phyloP scores from a whole-genome alignment of 2,888 invertebrate genomes.

The Calliopum simillimum region DNA sequence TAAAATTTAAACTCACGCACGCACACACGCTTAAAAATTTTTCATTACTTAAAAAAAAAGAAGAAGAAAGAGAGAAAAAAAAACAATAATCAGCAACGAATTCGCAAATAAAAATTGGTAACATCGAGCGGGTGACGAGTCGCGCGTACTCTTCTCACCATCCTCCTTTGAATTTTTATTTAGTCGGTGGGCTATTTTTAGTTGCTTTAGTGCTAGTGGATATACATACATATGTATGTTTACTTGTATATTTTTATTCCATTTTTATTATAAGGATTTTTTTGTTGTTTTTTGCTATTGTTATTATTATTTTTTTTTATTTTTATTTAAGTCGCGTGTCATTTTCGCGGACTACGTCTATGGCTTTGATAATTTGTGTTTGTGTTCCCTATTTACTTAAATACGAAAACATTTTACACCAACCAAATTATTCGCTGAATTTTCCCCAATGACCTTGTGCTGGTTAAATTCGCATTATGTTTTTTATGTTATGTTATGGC shows the following conservation, averaged over 20 bases:
- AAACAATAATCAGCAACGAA: no score
- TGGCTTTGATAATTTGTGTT: neutral
- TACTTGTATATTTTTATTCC: no score
- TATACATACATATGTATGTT: no score
- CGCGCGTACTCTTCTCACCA: no score
- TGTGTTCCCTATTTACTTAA: neutral
- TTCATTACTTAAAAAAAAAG: no score
- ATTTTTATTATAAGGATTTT: neutral
- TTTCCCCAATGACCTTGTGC: conserved; percentile 15
- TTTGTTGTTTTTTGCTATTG: neutral
- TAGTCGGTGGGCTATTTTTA: neutral
- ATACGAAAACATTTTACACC: neutral
- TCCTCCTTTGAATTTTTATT: neutral
- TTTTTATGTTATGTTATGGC: neutral
- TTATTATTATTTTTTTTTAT: neutral
- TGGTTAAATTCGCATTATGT: neutral
- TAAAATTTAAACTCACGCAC: no score
- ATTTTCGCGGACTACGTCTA: neutral
- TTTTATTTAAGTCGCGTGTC: neutral
- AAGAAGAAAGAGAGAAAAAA: no score
- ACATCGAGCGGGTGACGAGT: no score
- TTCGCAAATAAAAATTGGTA: no score
- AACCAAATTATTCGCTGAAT: neutral
- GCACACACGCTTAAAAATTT: no score
- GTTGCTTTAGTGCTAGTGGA: neutral